Evolutionary conservation across 2,113 vertebrate species (phyloP), one percentile per base, ranked within the genome.

Genomic region (Ammodytes marinus): DNA sequence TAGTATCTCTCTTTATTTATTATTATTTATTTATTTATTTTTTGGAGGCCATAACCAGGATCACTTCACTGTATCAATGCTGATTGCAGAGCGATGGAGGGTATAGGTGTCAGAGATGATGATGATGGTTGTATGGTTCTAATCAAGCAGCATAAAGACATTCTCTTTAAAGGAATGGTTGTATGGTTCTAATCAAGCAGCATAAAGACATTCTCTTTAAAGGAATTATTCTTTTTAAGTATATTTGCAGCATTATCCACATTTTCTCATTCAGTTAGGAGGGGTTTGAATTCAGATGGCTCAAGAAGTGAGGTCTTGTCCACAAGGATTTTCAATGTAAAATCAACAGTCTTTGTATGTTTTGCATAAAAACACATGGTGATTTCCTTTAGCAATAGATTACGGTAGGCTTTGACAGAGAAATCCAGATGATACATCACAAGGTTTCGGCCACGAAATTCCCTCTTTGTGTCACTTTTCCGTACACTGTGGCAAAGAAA

Each of bases 21-120:
- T 27, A 27, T 27, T 27, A 27, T 27, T 27, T 27, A 27, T 27
- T 27, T 27, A 27, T 27, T 27, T 27, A 27, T 27, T 27, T 27
- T 27, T 59, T 13, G 13, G 72, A 78, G 69, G 58, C 59, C 57
- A 13, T 42, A 15, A 37, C 46, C 42, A 27, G 10, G 1, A 52
- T 78, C 42, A 50, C 50, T 39, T 39, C 49, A 66, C 47, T 35
- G 39, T 2, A 19, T 65, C 50, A 10, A 47, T 54, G 35, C 63
- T 84, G 71, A 66, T 60, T 65, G 66, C 45, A 53, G 17, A 59
- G 15, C 39, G 39, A 66, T 46, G 37, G 14, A 43, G 45, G 13
- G 3, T 27, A 77, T 43, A 59, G 46, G 14, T 53, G 60, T 46
- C 52, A 11, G 7, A 53, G 7, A 43, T 17, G 52, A 57, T 19